Evolutionary conservation across 2,113 vertebrate species (phyloP).

Genomic region (Mesembrinibis cayennensis): DNA sequence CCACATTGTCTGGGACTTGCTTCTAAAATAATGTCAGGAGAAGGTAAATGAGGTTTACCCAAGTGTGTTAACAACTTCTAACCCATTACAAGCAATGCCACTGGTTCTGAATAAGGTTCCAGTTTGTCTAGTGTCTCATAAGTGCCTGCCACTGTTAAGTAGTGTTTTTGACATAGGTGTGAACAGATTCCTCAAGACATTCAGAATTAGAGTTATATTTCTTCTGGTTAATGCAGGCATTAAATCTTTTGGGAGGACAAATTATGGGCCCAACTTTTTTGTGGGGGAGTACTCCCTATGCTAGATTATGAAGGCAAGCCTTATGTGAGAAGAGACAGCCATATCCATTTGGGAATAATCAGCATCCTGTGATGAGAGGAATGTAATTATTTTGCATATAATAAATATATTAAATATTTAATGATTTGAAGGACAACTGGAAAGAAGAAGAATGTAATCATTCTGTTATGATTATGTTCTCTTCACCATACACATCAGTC

Average conservation of each 20-base stretch:
- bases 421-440: not conserved
- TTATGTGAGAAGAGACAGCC: not conserved
- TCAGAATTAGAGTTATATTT: not conserved
- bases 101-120: not conserved
- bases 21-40: not conserved
- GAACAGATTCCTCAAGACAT: not conserved
- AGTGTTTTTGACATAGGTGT: not conserved
- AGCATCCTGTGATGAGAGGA: not conserved
- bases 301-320: not conserved
- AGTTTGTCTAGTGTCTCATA: not conserved
- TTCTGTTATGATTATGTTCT: not conserved
- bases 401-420: not conserved
- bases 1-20: not conserved
- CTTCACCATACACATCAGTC: not conserved
- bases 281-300: not conserved
- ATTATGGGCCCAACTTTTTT: not conserved
- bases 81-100: not conserved
- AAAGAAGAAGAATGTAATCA: not conserved
- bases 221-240: not conserved
- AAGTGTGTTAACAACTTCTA: not conserved
- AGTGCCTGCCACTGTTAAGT: not conserved
- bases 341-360: not conserved
- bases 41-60: not conserved
- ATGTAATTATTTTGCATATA: not conserved
- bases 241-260: not conserved